A percentile compares a stretch with the other conserved stretches of the same genome.
Conservation (phyloP, 2,113 vertebrate species). For the Delphinapterus leucas region DNA sequence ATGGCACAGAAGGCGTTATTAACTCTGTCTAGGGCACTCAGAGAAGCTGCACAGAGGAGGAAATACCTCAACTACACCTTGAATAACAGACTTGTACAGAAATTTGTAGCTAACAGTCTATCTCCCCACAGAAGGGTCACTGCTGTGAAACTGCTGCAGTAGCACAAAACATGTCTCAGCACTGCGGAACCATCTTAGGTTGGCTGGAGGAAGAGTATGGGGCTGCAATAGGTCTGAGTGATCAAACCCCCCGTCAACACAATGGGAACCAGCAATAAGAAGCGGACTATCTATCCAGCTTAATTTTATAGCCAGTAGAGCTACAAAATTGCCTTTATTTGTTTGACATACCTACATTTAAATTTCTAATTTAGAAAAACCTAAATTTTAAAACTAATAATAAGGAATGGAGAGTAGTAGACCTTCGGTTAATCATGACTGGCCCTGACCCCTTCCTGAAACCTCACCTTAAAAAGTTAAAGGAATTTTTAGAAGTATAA, state of each 20-base stretch:
- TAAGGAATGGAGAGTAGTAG: not conserved
- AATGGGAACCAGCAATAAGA: not conserved
- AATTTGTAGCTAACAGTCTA: not conserved
- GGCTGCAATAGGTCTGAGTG: not conserved
- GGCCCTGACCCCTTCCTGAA: not conserved
- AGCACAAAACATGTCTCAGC: not conserved
- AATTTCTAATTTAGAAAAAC: not conserved
- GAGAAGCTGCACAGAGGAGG: not conserved
- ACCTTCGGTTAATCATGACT: not conserved
- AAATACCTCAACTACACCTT: not conserved
- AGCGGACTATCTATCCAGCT: not conserved
- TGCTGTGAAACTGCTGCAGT: not conserved
- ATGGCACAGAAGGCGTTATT: conserved; percentile 3
- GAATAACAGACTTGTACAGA: not conserved
- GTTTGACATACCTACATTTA: not conserved
- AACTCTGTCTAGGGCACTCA: not conserved
- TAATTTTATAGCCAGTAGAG: not conserved
- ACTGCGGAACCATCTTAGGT: not conserved
- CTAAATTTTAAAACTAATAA: not conserved
- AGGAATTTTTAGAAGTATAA: not conserved
- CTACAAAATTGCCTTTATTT: not conserved
- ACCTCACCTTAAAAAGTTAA: conserved; percentile 3
- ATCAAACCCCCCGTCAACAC: not conserved
- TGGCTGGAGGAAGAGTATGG: not conserved
- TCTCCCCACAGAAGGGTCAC: not conserved